phyloP scores from a whole-genome alignment of 1,140 invertebrate genomes.

The Drosophila nigrodunni region DNA sequence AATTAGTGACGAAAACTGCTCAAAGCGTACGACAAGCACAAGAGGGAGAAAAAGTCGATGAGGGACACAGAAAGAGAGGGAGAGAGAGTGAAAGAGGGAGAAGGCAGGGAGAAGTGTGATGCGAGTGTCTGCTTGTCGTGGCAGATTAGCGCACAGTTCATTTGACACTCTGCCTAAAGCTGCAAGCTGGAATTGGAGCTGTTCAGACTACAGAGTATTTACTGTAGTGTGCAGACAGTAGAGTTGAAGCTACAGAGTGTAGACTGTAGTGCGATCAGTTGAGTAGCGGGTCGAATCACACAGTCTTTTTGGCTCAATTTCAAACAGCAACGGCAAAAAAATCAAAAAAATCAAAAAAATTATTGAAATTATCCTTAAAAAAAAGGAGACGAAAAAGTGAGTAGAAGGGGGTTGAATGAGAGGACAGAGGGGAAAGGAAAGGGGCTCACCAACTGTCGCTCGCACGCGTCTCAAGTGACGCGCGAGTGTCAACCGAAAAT shows the following conservation, averaged over 20 bases:
- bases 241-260: background rate
- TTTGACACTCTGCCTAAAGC: slow-evolving; percentile 50
- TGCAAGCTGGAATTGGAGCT: slow-evolving; percentile 1
- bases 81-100: slow-evolving; percentile 35
- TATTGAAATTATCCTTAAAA: slow-evolving; percentile 12
- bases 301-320: slow-evolving; percentile 68
- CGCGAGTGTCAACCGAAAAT: slow-evolving; percentile 66
- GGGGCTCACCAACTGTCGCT: slow-evolving; percentile 68
- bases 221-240: background rate
- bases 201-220: background rate
- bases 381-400: background rate
- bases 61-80: slow-evolving; percentile 38
- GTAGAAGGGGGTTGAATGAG: background rate
- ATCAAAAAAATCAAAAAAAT: background rate
- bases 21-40: slow-evolving; percentile 26
- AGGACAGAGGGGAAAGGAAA: background rate
- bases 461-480: slow-evolving; percentile 82
- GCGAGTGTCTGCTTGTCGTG: slow-evolving; percentile 45
- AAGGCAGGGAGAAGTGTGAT: slow-evolving; percentile 52
- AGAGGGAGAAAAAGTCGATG: background rate
- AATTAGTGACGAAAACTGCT: slow-evolving; percentile 53
- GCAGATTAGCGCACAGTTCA: slow-evolving; percentile 74
- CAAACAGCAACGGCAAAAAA: slow-evolving; percentile 48
- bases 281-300: slow-evolving; percentile 49
- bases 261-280: background rate